Evolutionary conservation across 2,888 invertebrate species (phyloP).

Genomic region (Pollenia angustigena): DNA sequence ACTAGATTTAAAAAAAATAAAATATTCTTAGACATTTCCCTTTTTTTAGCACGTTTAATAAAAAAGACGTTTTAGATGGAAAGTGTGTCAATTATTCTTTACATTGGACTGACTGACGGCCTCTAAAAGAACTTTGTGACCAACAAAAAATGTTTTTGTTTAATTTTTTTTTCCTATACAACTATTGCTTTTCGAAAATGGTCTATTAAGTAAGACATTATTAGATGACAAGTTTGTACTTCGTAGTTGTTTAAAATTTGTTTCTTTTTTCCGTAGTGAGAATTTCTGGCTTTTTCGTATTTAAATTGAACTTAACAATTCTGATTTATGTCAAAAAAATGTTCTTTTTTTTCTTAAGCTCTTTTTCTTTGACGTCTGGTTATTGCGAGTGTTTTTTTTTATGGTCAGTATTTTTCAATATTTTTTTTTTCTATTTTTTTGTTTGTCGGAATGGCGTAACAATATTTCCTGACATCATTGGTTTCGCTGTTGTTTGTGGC

Average conservation of each 20-base stretch:
- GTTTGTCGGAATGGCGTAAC: constrained; percentile 6
- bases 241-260: not conserved
- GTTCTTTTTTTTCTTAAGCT: constrained; percentile 20
- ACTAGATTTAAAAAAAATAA: constrained; percentile 2
- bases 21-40: constrained; percentile 26
- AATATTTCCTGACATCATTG: constrained; percentile 56
- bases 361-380: constrained; percentile 1
- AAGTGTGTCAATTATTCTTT: constrained; percentile 45
- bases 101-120: not conserved
- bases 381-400: constrained; percentile 14
- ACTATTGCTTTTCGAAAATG: not conserved
- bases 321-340: constrained; percentile 47
- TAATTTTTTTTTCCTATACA: not conserved
- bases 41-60: constrained; percentile 42
- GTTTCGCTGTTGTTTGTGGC: constrained; percentile 9
- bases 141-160: not conserved
- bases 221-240: constrained; percentile 25
- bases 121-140: not conserved
- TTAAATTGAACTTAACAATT: constrained; percentile 49
- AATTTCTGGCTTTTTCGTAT: not conserved
- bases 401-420: constrained; percentile 29
- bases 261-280: not conserved
- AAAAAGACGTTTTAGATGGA: constrained; percentile 12
- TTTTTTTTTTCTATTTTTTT: not conserved
- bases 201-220: constrained; percentile 34